Evolutionary conservation across 2,797 vertebrate genomes (phyloP).

Genomic region (Diceros bicornis): DNA sequence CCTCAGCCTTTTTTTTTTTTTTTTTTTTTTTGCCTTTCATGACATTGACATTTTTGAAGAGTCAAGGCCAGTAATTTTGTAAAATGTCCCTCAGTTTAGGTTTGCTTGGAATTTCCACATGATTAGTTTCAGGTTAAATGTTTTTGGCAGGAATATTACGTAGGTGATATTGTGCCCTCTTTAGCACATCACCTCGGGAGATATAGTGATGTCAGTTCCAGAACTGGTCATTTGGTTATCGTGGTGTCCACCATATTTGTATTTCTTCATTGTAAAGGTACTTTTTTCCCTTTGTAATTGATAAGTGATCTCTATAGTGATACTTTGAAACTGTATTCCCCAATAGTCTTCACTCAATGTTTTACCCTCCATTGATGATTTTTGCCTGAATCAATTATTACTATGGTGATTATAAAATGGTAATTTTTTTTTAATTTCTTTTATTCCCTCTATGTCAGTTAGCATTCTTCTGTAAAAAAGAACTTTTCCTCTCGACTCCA

Average conservation of each 20-base stretch:
- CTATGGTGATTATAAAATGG: neutral
- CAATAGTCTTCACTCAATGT: neutral
- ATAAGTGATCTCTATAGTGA: neutral
- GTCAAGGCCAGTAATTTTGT: neutral
- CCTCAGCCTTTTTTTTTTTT: neutral
- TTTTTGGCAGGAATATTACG: neutral
- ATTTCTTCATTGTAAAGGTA: neutral
- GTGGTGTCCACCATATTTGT: neutral
- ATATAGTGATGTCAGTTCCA: neutral
- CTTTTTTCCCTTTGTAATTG: neutral
- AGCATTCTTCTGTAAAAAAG: neutral
- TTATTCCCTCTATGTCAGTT: neutral
- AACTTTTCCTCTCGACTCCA: neutral
- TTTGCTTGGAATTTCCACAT: neutral
- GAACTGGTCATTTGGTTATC: neutral
- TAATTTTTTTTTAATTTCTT: neutral
- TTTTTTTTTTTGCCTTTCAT: neutral
- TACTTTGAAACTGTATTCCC: neutral
- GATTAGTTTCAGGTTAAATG: neutral
- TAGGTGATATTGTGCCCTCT: neutral
- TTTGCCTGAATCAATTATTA: neutral
- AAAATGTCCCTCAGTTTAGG: neutral
- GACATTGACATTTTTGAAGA: neutral
- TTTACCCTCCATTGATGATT: neutral
- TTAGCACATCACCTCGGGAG: neutral